These are phyloP conservation scores for Rhodinocichla rosea DNA, from an alignment of 2,113 vertebrate species.

Conservation along the genomic window DNA sequence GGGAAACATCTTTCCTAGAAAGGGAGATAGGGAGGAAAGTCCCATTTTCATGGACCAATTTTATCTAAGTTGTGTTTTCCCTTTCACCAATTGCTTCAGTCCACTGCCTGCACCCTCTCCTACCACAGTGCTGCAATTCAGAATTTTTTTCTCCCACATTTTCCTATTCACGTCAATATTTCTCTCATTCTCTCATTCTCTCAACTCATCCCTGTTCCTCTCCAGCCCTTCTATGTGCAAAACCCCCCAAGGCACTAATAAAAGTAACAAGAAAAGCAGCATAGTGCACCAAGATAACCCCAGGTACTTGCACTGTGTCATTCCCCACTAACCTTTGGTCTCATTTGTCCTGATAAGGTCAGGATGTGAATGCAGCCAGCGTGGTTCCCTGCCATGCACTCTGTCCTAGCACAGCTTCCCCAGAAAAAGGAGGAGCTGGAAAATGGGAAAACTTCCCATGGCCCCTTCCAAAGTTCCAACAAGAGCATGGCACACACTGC, in stretches of 20 bases:
- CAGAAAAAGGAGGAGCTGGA: not conserved
- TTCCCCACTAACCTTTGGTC: not conserved
- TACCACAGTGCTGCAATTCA: not conserved
- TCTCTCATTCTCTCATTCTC: too few species aligned
- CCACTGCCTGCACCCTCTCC: fast-evolving
- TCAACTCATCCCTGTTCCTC: not conserved
- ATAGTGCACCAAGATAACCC: not conserved
- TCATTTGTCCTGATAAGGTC: not conserved
- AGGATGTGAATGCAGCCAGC: not conserved
- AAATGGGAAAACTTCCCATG: not conserved
- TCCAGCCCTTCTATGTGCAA: not conserved
- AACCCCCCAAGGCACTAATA: too few species aligned
- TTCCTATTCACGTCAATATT: not conserved
- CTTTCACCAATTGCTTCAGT: not conserved
- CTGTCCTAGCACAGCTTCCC: not conserved
- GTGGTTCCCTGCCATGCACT: not conserved
- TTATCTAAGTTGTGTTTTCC: not conserved
- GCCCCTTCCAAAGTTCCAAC: not conserved
- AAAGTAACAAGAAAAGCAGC: not conserved
- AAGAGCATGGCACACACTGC: not conserved
- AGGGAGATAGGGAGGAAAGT: not conserved
- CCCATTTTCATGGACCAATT: not conserved
- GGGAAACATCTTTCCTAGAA: not conserved
- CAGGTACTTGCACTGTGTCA: fast-evolving
- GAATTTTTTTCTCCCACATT: not conserved